Percentiles rank a stretch among this genome's conserved stretches.
phyloP scores from a whole-genome alignment of 2,888 invertebrate species.

The Himalopsyche anomala region DNA sequence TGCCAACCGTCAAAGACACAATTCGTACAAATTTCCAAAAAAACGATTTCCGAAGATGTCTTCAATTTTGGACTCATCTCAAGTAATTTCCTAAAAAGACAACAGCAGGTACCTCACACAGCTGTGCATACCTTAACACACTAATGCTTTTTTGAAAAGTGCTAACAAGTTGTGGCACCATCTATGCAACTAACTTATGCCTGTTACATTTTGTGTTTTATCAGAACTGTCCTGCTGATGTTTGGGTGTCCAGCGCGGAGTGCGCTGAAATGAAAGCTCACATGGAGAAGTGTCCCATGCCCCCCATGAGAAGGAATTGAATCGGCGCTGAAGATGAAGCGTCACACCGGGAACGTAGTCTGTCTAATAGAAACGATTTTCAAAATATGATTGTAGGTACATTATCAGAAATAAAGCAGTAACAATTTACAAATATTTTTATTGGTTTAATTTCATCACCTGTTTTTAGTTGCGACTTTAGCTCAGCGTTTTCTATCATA shows the following conservation, averaged over 20 bases:
- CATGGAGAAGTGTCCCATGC: conserved; percentile 47
- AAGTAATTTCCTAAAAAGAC: neutral
- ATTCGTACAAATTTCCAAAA: neutral
- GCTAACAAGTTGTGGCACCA: neutral
- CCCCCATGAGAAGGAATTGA: neutral
- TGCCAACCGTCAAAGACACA: too few species aligned
- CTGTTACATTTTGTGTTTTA: neutral
- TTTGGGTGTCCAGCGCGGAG: conserved; percentile 18
- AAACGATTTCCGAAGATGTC: neutral
- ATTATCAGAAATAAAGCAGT: neutral
- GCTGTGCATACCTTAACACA: too few species aligned
- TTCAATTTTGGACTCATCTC: neutral
- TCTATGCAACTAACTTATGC: neutral
- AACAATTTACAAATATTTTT: neutral
- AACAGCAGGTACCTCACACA: too few species aligned
- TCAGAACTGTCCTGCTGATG: conserved; percentile 51
- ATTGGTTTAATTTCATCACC: neutral
- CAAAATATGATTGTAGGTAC: too few species aligned
- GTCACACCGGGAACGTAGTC: neutral
- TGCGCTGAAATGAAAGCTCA: conserved; percentile 50
- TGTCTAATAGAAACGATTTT: neutral
- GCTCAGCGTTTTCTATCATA: too few species aligned
- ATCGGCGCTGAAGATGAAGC: neutral
- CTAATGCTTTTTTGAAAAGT: neutral
- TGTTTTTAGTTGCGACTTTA: neutral